phyloP scores from a whole-genome alignment of 1,140 invertebrate species.

The Drosophila pruinosa region DNA sequence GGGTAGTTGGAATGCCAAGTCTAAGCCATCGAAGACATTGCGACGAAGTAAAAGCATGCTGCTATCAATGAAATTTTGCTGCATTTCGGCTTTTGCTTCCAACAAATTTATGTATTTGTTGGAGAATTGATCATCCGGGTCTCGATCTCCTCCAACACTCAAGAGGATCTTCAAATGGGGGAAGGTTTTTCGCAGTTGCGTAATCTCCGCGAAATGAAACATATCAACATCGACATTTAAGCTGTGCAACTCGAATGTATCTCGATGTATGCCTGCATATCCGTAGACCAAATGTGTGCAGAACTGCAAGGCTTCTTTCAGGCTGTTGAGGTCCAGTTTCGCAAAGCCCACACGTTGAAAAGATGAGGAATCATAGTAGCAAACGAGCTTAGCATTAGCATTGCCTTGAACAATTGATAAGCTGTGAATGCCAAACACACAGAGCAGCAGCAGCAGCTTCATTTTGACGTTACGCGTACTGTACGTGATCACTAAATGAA shows the following conservation, averaged over 20 bases:
- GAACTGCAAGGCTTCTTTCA: conserved; percentile 87
- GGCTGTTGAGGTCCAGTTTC: conserved; percentile 81
- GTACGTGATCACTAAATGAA: conserved; percentile 51
- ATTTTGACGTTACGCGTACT: conserved; percentile 27
- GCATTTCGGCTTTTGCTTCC: conserved; percentile 87
- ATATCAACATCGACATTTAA: conserved; percentile 88
- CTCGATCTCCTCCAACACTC: conserved; percentile 89
- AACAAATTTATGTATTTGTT: conserved; percentile 83
- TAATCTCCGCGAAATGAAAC: conserved; percentile 87
- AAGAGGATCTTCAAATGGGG: conserved; percentile 90
- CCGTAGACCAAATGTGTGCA: conserved; percentile 95
- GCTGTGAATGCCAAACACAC: conserved; percentile 33
- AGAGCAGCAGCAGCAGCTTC: conserved; percentile 28
- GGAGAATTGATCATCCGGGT: conserved; percentile 77
- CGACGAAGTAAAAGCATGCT: conserved; percentile 87
- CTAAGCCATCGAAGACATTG: conserved; percentile 92
- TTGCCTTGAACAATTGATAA: conserved; percentile 13
- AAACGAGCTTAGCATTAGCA: conserved; percentile 39
- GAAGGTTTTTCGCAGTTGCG: conserved; percentile 87
- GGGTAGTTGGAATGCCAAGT: conserved; percentile 93
- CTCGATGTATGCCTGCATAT: conserved; percentile 89
- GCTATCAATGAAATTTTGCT: conserved; percentile 89
- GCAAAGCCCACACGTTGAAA: conserved; percentile 50
- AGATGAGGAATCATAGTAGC: conserved; percentile 68
- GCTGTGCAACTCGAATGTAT: conserved; percentile 87